These are phyloP conservation scores for Lysandra bellargus DNA, from an alignment of 2,888 invertebrate species.

Conservation along the genomic window DNA sequence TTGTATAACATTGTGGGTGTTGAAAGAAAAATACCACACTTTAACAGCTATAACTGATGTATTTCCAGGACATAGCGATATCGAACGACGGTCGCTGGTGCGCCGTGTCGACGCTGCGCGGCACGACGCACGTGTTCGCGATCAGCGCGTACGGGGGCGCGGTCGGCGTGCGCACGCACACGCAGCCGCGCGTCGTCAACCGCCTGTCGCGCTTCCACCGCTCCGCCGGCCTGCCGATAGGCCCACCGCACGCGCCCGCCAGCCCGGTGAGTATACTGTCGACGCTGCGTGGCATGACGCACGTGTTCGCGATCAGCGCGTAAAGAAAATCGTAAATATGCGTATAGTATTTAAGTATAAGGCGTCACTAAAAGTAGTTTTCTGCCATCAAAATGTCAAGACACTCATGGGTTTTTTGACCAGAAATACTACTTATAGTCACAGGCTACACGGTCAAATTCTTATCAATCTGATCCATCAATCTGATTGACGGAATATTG, in stretches of 20 bases:
- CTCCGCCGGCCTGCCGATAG: slow-evolving; percentile 90
- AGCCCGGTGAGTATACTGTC: slow-evolving; percentile 46
- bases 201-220: slow-evolving; percentile 96
- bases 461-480: too few relatives aligned
- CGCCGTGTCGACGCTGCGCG: slow-evolving; percentile 96
- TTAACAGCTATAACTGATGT: neutral
- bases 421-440: too few relatives aligned
- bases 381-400: too few relatives aligned
- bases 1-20: too few relatives aligned
- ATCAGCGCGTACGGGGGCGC: slow-evolving; percentile 97
- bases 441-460: too few relatives aligned
- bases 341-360: too few relatives aligned
- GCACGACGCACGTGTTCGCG: slow-evolving; percentile 98
- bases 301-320: too few relatives aligned
- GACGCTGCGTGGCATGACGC: too few relatives aligned
- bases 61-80: slow-evolving; percentile 89
- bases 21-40: neutral
- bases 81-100: slow-evolving; percentile 97
- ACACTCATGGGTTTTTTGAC: too few relatives aligned
- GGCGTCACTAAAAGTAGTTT: too few relatives aligned
- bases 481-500: too few relatives aligned
- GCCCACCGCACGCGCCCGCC: slow-evolving; percentile 79
- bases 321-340: too few relatives aligned
- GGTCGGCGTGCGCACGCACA: slow-evolving; percentile 95
- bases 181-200: slow-evolving; percentile 96